A percentile compares a stretch with the other conserved stretches of the same genome.
These are phyloP conservation scores for Phalacrocorax pelagicus DNA, from an alignment of 2,113 vertebrate species.

Conservation along the genomic window DNA sequence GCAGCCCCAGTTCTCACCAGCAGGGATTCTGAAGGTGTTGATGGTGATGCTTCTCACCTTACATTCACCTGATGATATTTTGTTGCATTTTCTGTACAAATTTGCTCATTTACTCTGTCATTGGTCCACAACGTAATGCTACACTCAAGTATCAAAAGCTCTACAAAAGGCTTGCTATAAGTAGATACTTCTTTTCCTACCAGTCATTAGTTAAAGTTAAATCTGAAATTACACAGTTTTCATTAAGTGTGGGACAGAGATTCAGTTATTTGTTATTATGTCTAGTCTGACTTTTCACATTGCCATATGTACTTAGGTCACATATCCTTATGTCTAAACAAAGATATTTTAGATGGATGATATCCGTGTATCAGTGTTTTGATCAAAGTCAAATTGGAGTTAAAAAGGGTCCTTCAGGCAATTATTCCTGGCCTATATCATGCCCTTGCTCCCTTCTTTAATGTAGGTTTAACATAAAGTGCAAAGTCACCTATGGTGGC, in stretches of 20 bases:
- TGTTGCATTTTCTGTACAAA: not conserved
- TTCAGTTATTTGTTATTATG: not conserved
- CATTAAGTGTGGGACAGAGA: not conserved
- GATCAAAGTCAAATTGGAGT: not conserved
- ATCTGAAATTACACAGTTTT: not conserved
- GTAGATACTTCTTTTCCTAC: not conserved
- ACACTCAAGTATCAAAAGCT: not conserved
- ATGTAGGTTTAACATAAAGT: not conserved
- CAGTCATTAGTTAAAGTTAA: not conserved
- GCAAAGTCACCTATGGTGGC: not conserved
- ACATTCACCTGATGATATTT: not conserved
- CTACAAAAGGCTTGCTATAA: not conserved
- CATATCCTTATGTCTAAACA: not conserved
- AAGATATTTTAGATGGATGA: not conserved
- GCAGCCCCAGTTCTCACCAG: not conserved
- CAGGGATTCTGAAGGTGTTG: not conserved
- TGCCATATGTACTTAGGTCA: not conserved
- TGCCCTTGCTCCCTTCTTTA: not conserved
- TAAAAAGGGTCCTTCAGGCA: not conserved
- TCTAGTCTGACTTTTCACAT: not conserved
- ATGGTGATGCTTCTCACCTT: not conserved
- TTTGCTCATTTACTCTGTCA: not conserved
- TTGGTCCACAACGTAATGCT: rapidly evolving
- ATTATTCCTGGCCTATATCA: not conserved
- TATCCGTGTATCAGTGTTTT: not conserved